A percentile compares a stretch with the other conserved stretches of the same genome.
Conservation (phyloP, 2,888 invertebrate species). For the Lomographa bimaculata region DNA sequence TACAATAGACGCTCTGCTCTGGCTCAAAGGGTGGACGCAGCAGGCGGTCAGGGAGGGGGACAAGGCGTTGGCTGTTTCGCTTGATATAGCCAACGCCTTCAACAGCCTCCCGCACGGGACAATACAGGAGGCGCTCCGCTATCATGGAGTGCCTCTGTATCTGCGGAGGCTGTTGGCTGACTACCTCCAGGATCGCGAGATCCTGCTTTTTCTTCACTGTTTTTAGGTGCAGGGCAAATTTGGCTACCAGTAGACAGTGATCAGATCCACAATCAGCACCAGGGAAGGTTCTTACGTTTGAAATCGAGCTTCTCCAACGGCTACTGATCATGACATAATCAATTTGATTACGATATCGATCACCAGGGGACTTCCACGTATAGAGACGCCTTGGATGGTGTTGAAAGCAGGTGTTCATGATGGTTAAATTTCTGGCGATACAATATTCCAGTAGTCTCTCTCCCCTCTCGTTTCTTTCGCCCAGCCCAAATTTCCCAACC, state of each 20-base stretch:
- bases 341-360: conserved; percentile 21
- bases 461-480: conserved; percentile 5
- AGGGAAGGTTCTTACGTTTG: conserved; percentile 12
- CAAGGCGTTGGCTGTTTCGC: no score
- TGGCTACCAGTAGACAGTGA: conserved; percentile 11
- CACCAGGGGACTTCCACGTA: conserved; percentile 24
- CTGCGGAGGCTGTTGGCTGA: no score
- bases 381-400: conserved; percentile 22
- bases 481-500: conserved; percentile 5
- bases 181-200: no score
- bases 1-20: no score
- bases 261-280: conserved; percentile 17
- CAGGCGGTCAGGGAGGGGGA: no score
- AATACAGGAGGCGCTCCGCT: no score
- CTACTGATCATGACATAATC: conserved; percentile 24
- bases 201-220: no score
- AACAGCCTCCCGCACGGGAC: no score
- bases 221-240: no score
- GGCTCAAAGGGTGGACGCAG: no score
- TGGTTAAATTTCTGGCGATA: conserved; percentile 1
- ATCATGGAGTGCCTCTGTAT: no score
- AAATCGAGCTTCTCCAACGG: conserved; percentile 16
- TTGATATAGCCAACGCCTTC: no score
- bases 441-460: conserved; percentile 11
- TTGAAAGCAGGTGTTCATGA: conserved; percentile 21